Evolutionary conservation across 2,888 invertebrate species (phyloP).

Genomic region (Nephrotoma guestfalica): DNA sequence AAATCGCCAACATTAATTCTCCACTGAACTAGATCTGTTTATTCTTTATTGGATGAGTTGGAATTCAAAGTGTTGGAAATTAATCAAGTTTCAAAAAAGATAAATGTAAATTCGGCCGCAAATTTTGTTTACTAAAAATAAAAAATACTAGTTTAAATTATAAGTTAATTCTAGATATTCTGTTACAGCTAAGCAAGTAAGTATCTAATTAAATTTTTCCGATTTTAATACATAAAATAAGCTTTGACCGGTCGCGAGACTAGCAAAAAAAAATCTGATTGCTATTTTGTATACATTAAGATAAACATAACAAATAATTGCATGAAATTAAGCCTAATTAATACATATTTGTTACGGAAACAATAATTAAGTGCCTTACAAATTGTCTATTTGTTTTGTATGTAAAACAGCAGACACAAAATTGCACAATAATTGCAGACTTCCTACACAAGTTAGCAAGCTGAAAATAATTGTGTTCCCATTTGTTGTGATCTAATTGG

Average conservation of each 20-base stretch:
- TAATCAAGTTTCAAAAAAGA: neutral
- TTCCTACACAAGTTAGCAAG: neutral
- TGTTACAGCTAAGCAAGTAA: neutral
- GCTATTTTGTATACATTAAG: neutral
- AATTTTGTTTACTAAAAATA: neutral
- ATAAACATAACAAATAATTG: neutral
- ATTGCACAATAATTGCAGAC: neutral
- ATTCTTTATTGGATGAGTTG: slow-evolving; percentile 1
- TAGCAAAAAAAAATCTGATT: neutral
- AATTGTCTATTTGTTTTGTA: neutral
- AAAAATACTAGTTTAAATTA: neutral
- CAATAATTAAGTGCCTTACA: neutral
- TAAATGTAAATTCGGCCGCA: neutral
- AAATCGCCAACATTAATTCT: neutral
- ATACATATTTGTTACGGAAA: neutral
- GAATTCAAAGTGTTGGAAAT: slow-evolving; percentile 5
- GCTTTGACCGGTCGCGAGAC: neutral
- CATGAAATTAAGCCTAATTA: neutral
- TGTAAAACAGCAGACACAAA: neutral
- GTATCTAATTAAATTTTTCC: neutral
- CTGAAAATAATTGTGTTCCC: neutral
- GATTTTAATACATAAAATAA: neutral
- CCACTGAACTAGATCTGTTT: neutral
- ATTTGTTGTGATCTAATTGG: neutral
- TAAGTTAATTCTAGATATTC: neutral